Evolutionary conservation across 35 echinoderm and acorn worm species (phyloP), one percentile per base, ranked within the genome.

Genomic region (Patiria miniata): DNA sequence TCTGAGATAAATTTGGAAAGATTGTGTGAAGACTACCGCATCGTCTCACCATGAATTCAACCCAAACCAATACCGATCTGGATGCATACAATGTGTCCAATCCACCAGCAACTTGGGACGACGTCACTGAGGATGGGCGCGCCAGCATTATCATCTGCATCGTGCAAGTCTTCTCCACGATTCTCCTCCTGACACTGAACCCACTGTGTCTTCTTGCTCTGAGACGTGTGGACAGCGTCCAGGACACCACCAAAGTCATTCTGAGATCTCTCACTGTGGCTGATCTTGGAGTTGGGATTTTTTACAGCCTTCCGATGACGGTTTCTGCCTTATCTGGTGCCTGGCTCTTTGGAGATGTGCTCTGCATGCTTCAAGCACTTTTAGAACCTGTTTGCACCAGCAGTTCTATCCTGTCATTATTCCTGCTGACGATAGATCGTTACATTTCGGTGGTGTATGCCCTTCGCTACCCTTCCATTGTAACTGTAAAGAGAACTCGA

Each of bases 371-470:
- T 0, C 61, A 68, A 68, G 61, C 61, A 68, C 2, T 23, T 58
- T 4, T 22, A 5, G 18, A 50, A 26, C 3, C 5, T 0, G 8
- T 30, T 83, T 0, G 55, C 37, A 6, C 12, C 12, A 47, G 42
- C 42, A 47, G 42, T 47, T 4, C 42, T 47, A 12, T 47, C 4
- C 12, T 47, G 4, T 47, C 42, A 4, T 47, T 47, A n/a, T 8
- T 83, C 23, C 33, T 83, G 7, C 36, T 83, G 0, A 83, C 81
- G 2, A 34, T 83, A 5, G 81, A 83, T 3, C 81, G 81, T 6
- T 83, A 83, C 52, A 61, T 83, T 32, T 52, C 81, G 3, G 52
- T 83, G 34, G 50, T 56, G 37, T 47, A 47, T 47, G 42, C 42
- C 4, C 42, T 47, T 47, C 42, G 42, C 4, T 47, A 47, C 42